Conservation (phyloP, 2,797 vertebrate species). For the Pseudomugil tenellus region DNA sequence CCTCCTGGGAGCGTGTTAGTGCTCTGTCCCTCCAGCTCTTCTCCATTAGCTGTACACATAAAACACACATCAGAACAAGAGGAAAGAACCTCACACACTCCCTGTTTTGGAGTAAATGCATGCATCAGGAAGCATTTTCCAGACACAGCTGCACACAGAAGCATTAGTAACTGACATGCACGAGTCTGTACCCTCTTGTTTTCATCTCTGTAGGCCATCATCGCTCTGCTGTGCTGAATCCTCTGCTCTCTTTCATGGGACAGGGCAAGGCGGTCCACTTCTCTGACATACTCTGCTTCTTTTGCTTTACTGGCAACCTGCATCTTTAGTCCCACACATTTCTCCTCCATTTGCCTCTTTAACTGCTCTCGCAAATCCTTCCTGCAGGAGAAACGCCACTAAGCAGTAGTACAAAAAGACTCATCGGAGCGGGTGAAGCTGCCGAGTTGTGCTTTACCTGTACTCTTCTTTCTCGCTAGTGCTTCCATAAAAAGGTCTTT, state of each 20-base stretch:
- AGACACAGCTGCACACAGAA: constrained; percentile 3
- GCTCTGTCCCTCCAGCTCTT: constrained; percentile 79
- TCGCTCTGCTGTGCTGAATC: constrained; percentile 63
- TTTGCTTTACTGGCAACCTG: constrained; percentile 53
- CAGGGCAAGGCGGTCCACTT: constrained; percentile 65
- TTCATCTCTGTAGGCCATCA: constrained; percentile 79
- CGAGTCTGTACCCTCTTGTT: constrained; percentile 76
- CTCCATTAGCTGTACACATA: constrained; percentile 79
- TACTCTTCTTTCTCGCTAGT: constrained; percentile 79
- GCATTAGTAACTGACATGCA: constrained; percentile 20
- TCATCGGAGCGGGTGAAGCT: neutral
- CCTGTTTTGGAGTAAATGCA: constrained; percentile 39
- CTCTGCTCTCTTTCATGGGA: constrained; percentile 63
- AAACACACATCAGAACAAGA: constrained; percentile 15
- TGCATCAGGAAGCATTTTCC: constrained; percentile 16
- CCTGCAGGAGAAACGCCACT: constrained; percentile 43
- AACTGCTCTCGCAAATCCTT: constrained; percentile 74
- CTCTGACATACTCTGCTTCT: constrained; percentile 60
- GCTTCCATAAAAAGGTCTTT: constrained; percentile 80
- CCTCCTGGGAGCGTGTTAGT: constrained; percentile 78
- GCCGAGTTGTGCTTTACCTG: constrained; percentile 59
- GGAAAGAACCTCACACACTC: constrained; percentile 21
- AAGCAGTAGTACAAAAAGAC: neutral
- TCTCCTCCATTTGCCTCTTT: constrained; percentile 80
- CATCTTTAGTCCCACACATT: constrained; percentile 56